Evolutionary conservation across 2,888 invertebrate genomes (phyloP), one percentile per base, ranked within the genome.

Genomic region (Seira ritae): DNA sequence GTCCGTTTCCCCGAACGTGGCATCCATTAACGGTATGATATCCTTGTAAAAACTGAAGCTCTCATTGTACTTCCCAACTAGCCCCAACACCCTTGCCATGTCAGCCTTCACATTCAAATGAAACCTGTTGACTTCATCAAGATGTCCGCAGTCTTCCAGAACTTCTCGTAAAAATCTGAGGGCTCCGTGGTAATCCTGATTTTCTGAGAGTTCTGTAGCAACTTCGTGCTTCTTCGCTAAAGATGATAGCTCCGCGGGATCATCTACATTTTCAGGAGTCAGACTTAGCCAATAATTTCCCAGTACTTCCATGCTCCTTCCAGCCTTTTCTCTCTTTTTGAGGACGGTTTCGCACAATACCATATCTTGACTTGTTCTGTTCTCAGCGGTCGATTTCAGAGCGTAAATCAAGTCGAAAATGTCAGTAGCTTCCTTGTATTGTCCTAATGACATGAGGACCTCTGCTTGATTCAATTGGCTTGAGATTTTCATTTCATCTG

Each of bases 41-140:
- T 80, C 80, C 37, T 80, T 80, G 68, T 80, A 80, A 10, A 80
- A 60, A n/a, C 73, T 68, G 23, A 80, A 80, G 46, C 80, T 80
- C 69, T 80, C 80, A 24, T 80, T 80, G 19, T 68, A 80, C 12
- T 69, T 73, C 15, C 80, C 80, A 0, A 80, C 80, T 12, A 80
- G 65, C 6, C 80, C 80, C 68, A 80, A 20, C 3, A 80, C 80
- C 46, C 80, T 80, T 0, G 80, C 80, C 68, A 80, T 15, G n/a
- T 80, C 73, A 0, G 80, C 80, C 23, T 80, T 73, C 15, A 80
- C 80, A 60, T 74, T 80, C n/a, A 80, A 20, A 20, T 60, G 68
- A 62, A 80, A 80, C 55, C 42, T 67, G 37, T 80, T 80, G 0
- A 60, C 68, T 0, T 74, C 73, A 6, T 80, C 73, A 1, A 80